Evolutionary conservation across 2,113 vertebrate species (phyloP), one percentile per base, ranked within the genome.

Genomic region (Psilopsiagon aymara): DNA sequence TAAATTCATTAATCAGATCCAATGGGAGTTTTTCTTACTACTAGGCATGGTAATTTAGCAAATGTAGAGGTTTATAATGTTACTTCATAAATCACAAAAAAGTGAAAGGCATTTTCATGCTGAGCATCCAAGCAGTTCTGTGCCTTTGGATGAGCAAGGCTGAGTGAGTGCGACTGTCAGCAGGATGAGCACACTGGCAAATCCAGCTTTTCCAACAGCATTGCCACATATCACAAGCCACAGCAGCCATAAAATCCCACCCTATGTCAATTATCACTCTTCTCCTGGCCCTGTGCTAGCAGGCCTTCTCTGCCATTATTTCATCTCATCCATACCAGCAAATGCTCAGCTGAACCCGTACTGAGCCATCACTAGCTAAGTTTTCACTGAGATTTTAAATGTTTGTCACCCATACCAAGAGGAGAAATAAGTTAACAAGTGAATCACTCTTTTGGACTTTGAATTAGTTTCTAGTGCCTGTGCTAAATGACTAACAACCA

Each of bases 231-330:
- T 19, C 68, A n/a, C 63, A 69, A 31, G 55, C 28, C 78, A 41
- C 53, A 21, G 4, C 46, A 49, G 75, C 59, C 67, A 27, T 27
- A 66, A 80, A 77, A 92, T 82, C 71, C 78, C 49, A 39, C 59
- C 67, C 23, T 49, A 17, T 0, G 0, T 41, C 90, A 80, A 1
- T 1, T 28, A 41, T n/a, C 18, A 3, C 55, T 46, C 51, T 44
- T 67, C 1, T 2, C 82, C 39, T 17, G 29, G 21, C 82, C 63
- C 31, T 64, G 59, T 20, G 67, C 69, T 68, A 57, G 33, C 78
- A 85, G 35, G 29, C 57, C 37, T 64, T 68, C 49, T 9, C 71
- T 46, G 39, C 44, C 60, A 15, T 64, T 51, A 44, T 6, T 86
- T 79, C 9, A 2, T 24, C 79, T 68, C 44, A 24, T 18, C 39